phyloP scores from a whole-genome alignment of 2,797 vertebrate species.

The Acanthis flammea region DNA sequence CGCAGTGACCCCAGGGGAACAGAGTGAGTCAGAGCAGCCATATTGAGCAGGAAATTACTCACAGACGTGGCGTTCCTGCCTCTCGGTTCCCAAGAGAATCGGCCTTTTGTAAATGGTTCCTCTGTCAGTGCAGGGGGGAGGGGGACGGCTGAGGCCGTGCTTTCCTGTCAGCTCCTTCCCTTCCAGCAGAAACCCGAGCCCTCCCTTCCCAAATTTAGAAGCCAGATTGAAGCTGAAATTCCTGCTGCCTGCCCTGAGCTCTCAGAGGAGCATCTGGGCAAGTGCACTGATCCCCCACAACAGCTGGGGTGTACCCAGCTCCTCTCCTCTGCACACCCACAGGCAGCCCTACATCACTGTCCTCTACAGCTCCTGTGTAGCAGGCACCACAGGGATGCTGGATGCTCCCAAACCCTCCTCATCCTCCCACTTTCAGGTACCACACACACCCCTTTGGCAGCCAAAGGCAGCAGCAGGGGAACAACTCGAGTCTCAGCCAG shows the following conservation, averaged over 20 bases:
- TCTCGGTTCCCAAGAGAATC: conserved; percentile 81
- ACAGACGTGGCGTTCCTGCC: conserved; percentile 85
- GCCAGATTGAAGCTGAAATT: conserved; percentile 76
- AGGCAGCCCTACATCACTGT: background rate
- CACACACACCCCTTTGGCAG: background rate
- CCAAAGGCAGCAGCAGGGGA: background rate
- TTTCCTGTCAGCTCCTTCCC: conserved; percentile 84
- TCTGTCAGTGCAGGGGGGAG: conserved; percentile 81
- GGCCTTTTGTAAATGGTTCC: conserved; percentile 86
- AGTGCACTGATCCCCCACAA: background rate
- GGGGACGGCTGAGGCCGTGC: conserved; percentile 71
- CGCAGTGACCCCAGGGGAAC: conserved; percentile 86
- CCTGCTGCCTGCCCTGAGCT: conserved; percentile 63
- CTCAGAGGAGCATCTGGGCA: background rate
- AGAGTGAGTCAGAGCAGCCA: conserved; percentile 95
- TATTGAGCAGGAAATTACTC: conserved; percentile 99
- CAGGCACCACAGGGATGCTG: fast-evolving
- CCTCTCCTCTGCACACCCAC: background rate
- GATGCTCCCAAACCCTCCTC: background rate
- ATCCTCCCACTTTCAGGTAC: background rate
- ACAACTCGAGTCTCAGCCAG: fast-evolving
- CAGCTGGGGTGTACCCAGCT: background rate
- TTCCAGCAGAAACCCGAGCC: conserved; percentile 82
- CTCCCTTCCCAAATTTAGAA: conserved; percentile 81
- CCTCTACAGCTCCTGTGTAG: fast-evolving